phyloP scores from a whole-genome alignment of 2,888 invertebrate genomes.

The Apamea anceps region DNA sequence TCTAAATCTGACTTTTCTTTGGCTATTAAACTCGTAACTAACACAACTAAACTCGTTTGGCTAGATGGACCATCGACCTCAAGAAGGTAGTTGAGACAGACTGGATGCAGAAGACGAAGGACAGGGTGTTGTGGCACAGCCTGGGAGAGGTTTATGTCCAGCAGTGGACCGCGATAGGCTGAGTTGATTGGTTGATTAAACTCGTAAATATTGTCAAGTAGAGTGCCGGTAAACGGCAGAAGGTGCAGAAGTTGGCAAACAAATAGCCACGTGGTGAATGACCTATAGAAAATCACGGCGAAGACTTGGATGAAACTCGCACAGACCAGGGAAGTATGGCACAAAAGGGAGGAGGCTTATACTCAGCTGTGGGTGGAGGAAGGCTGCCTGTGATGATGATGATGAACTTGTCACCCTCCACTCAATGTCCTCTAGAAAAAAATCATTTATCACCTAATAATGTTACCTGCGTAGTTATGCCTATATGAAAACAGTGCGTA shows the following conservation, averaged over 20 bases:
- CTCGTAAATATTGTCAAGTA: neutral
- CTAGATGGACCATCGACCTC: no score
- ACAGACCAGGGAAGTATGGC: neutral
- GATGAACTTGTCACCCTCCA: neutral
- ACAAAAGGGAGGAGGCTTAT: neutral
- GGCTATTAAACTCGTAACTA: neutral
- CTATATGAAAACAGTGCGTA: neutral
- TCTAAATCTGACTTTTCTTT: neutral
- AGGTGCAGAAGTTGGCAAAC: neutral
- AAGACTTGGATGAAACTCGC: neutral
- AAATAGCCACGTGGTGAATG: neutral
- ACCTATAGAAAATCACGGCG: neutral
- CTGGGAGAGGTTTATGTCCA: neutral
- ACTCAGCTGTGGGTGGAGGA: neutral
- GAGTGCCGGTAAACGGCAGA: neutral
- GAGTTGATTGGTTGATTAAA: neutral
- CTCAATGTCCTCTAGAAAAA: neutral
- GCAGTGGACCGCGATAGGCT: neutral
- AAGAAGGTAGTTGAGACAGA: neutral
- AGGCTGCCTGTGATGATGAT: neutral
- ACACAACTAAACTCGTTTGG: no score
- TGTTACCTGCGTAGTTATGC: neutral
- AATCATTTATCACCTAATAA: neutral
- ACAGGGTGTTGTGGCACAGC: neutral
- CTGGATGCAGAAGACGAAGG: neutral